These are phyloP conservation scores for Pseudocheirus occidentalis DNA, from an alignment of 2,797 vertebrate genomes.

Conservation along the genomic window DNA sequence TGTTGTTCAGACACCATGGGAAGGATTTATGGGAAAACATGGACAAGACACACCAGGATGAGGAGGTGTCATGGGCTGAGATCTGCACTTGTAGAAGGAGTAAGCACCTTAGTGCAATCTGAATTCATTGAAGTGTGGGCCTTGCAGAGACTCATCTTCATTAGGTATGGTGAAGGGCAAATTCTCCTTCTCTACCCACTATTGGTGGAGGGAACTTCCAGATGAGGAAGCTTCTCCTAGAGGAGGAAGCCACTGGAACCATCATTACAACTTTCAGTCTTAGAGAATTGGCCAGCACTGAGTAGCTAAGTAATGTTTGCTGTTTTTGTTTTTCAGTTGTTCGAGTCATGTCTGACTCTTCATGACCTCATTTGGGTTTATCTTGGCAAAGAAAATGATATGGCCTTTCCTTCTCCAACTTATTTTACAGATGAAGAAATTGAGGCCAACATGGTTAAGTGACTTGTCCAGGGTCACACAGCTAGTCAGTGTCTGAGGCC, in stretches of 20 bases:
- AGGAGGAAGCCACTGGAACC: neutral
- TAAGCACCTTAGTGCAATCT: neutral
- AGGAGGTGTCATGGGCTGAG: neutral
- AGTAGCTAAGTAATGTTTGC: neutral
- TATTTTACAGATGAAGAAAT: neutral
- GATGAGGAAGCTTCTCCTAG: neutral
- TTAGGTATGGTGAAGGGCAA: neutral
- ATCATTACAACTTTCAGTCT: neutral
- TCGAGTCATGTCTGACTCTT: neutral
- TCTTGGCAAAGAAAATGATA: neutral
- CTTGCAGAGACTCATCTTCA: neutral
- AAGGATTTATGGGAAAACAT: neutral
- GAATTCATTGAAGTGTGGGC: neutral
- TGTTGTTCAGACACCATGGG: neutral
- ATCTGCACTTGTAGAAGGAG: neutral
- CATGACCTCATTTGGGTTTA: neutral
- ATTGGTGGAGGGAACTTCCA: neutral
- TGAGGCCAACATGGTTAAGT: neutral
- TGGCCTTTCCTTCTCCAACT: neutral
- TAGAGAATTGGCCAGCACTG: neutral
- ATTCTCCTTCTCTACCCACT: neutral
- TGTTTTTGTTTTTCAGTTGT: neutral
- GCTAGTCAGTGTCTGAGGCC: neutral
- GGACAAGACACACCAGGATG: neutral
- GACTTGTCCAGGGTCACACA: neutral